Evolutionary conservation across 2,888 invertebrate genomes (phyloP).

Genomic region (Liodrosophila aerea): DNA sequence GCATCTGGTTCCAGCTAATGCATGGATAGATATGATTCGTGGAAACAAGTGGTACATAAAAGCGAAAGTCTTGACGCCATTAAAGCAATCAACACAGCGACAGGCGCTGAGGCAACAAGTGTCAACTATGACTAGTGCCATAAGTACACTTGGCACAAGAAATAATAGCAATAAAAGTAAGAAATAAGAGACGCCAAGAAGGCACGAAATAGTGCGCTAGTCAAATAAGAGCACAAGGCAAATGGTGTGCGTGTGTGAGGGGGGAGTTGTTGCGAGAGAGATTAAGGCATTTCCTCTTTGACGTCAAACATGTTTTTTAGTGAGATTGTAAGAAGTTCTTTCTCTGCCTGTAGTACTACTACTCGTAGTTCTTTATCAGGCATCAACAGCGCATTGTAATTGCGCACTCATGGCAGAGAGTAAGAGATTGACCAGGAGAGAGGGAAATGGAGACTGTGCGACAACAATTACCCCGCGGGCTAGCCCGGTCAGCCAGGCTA

Average conservation of each 20-base stretch:
- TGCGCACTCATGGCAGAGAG: constrained; percentile 61
- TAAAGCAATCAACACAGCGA: constrained; percentile 55
- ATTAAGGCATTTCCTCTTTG: constrained; percentile 76
- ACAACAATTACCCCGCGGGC: constrained; percentile 76
- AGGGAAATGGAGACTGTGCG: constrained; percentile 38
- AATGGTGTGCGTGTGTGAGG: constrained; percentile 2
- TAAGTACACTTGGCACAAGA: constrained; percentile 56
- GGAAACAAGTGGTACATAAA: constrained; percentile 69
- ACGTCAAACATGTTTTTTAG: constrained; percentile 62
- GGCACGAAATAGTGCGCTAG: constrained; percentile 27
- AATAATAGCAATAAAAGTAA: constrained; percentile 20
- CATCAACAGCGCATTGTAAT: constrained; percentile 60
- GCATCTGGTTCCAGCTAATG: constrained; percentile 40
- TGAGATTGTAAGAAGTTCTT: constrained; percentile 26
- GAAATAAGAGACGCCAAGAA: constrained; percentile 24
- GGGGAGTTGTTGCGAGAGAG: constrained; percentile 35
- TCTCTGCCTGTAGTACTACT: constrained; percentile 15
- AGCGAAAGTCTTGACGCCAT: constrained; percentile 78
- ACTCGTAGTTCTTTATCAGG: constrained; percentile 43
- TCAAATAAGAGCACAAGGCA: constrained; percentile 39
- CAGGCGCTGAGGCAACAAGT: constrained; percentile 54
- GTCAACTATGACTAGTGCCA: constrained; percentile 75
- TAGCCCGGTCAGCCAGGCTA: constrained; percentile 44
- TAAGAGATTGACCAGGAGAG: not conserved
- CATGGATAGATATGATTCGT: constrained; percentile 51